Evolutionary conservation across 2,888 invertebrate genomes (phyloP).

Genomic region (Drosophila rubida): DNA sequence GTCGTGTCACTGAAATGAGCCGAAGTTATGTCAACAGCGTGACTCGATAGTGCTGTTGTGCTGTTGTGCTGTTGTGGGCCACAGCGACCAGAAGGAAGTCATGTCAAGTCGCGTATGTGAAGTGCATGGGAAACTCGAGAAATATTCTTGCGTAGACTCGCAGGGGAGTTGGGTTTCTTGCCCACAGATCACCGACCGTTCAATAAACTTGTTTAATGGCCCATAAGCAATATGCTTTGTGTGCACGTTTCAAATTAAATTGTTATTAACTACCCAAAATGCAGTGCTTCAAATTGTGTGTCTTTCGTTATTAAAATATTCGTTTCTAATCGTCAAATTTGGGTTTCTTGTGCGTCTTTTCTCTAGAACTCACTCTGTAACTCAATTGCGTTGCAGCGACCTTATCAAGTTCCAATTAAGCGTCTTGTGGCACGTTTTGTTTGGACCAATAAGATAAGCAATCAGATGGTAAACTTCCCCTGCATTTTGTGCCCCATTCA

Average conservation of each 20-base stretch:
- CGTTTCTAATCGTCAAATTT: neutral
- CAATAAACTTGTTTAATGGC: constrained; percentile 7
- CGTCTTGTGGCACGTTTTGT: constrained; percentile 31
- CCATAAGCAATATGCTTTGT: neutral
- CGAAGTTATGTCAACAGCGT: constrained; percentile 72
- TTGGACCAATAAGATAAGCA: constrained; percentile 50
- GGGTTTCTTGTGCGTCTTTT: constrained; percentile 4
- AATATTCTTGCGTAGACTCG: constrained; percentile 6
- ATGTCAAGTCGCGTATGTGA: constrained; percentile 22
- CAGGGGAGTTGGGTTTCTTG: neutral
- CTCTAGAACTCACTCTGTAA: neutral
- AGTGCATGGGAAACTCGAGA: constrained; percentile 23
- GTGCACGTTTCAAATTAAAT: neutral
- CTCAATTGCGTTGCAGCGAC: constrained; percentile 19
- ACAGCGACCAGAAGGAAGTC: constrained; percentile 12
- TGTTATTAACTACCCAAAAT: neutral
- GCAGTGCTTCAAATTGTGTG: neutral
- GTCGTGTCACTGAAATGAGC: constrained; percentile 67
- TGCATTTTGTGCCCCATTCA: neutral
- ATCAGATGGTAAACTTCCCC: constrained; percentile 23
- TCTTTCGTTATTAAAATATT: neutral
- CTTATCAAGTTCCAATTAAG: constrained; percentile 54
- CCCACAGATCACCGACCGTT: constrained; percentile 1
- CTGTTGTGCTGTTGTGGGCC: constrained; percentile 8
- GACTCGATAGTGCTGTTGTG: constrained; percentile 38